These are phyloP conservation scores for Nebria brevicollis DNA, from an alignment of 2,888 invertebrate genomes.

Conservation along the genomic window DNA sequence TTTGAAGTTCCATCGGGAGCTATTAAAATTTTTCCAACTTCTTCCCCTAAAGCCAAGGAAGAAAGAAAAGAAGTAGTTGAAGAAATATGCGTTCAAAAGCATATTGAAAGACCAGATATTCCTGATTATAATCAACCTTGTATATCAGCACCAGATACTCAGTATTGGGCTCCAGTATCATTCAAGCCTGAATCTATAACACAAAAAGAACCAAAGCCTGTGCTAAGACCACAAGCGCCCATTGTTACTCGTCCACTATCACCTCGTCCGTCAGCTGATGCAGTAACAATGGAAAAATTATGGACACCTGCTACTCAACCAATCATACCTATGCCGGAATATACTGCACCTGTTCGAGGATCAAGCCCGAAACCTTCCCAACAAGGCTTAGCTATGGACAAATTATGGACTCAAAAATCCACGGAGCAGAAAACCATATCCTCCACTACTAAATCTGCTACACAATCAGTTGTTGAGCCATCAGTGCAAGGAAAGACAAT, in stretches of 20 bases:
- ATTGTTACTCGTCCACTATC: constrained; percentile 60
- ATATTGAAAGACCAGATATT: constrained; percentile 36
- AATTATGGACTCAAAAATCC: constrained; percentile 55
- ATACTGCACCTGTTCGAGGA: constrained; percentile 53
- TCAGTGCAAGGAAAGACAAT: constrained; percentile 66
- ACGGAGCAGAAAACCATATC: constrained; percentile 44
- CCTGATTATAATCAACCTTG: constrained; percentile 37
- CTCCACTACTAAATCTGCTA: constrained; percentile 28
- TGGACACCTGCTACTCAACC: constrained; percentile 65
- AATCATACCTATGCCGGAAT: constrained; percentile 51
- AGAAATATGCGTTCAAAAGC: constrained; percentile 41
- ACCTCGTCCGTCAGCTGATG: constrained; percentile 72
- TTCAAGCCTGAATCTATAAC: constrained; percentile 37
- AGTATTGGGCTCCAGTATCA: constrained; percentile 19
- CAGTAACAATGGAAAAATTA: constrained; percentile 73
- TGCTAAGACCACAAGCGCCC: constrained; percentile 59
- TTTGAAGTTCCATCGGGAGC: constrained; percentile 69
- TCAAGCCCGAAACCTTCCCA: constrained; percentile 57
- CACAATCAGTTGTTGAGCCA: constrained; percentile 56
- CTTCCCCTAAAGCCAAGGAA: constrained; percentile 48
- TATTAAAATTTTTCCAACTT: constrained; percentile 65
- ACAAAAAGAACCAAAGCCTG: constrained; percentile 51
- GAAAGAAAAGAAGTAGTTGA: constrained; percentile 47
- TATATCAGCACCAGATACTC: constrained; percentile 47
- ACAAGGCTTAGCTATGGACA: constrained; percentile 60